phyloP scores from a whole-genome alignment of 2,113 vertebrate genomes.

The Brienomyrus longianalis region DNA sequence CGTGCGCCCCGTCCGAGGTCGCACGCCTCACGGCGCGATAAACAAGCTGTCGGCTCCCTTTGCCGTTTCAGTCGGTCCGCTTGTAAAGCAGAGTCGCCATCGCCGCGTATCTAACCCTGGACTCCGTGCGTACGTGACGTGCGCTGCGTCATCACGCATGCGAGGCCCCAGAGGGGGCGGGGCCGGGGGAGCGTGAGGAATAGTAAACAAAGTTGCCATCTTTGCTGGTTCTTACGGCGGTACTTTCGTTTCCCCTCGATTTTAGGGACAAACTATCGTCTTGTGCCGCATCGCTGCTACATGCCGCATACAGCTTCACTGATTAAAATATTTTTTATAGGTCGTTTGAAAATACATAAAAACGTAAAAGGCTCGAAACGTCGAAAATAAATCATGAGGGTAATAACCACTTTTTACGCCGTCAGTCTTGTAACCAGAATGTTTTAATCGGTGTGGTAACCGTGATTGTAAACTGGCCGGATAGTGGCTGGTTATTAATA shows the following conservation, averaged over 20 bases:
- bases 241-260: neutral
- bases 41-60: constrained; percentile 27
- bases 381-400: neutral
- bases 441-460: neutral
- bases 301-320: neutral
- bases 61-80: constrained; percentile 54
- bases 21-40: constrained; percentile 33
- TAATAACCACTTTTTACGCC: neutral
- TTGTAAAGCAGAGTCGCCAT: constrained; percentile 49
- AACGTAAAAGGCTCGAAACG: neutral
- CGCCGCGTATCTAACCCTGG: constrained; percentile 50
- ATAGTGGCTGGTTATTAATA: neutral
- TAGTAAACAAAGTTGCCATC: constrained; percentile 42
- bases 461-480: neutral
- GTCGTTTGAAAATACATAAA: neutral
- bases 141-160: neutral
- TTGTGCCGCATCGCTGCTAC: neutral
- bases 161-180: constrained; percentile 14
- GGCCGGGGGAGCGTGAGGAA: constrained; percentile 27
- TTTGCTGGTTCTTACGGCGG: neutral
- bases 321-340: neutral
- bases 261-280: neutral
- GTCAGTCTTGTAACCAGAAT: neutral
- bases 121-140: constrained; percentile 35
- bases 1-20: constrained; percentile 34